Conservation (phyloP, 2,113 vertebrate genomes). For the Callaeas wilsoni region DNA sequence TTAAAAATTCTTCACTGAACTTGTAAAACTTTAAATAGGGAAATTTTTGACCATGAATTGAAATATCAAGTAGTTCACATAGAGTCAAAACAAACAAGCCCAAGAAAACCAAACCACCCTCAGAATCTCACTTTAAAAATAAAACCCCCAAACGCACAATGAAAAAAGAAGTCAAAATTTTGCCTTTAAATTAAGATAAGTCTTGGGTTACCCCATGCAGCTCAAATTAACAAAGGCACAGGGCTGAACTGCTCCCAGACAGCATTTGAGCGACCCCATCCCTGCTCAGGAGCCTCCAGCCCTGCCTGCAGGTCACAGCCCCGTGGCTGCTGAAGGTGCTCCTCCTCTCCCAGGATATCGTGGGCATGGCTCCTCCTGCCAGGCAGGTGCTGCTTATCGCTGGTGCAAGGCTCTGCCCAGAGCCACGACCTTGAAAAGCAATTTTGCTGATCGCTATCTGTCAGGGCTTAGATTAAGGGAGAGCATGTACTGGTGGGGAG, state of each 20-base stretch:
- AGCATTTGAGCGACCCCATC: fast-evolving
- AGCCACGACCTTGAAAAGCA: slow-evolving; percentile 57
- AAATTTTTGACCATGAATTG: not conserved
- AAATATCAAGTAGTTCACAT: fast-evolving
- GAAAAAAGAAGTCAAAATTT: fast-evolving
- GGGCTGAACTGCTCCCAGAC: fast-evolving
- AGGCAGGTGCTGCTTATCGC: slow-evolving; percentile 9
- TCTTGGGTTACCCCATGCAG: not conserved
- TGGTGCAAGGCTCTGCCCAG: not conserved
- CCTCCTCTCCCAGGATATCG: too few relatives aligned
- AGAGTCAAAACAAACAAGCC: not conserved
- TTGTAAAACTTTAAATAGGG: not conserved
- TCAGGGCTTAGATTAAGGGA: slow-evolving; percentile 8
- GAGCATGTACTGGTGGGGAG: not conserved
- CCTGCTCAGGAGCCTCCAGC: not conserved
- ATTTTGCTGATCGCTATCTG: slow-evolving; percentile 67
- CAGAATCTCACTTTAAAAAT: not conserved
- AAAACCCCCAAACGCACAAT: not conserved
- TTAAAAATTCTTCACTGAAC: not conserved
- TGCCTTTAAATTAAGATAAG: not conserved
- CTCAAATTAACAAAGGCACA: not conserved
- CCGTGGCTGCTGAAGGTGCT: fast-evolving
- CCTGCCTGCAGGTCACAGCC: not conserved
- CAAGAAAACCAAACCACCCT: not conserved
- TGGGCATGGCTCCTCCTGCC: fast-evolving